Conservation (phyloP, 2,797 vertebrate genomes). For the Notolepis coatsorum region DNA sequence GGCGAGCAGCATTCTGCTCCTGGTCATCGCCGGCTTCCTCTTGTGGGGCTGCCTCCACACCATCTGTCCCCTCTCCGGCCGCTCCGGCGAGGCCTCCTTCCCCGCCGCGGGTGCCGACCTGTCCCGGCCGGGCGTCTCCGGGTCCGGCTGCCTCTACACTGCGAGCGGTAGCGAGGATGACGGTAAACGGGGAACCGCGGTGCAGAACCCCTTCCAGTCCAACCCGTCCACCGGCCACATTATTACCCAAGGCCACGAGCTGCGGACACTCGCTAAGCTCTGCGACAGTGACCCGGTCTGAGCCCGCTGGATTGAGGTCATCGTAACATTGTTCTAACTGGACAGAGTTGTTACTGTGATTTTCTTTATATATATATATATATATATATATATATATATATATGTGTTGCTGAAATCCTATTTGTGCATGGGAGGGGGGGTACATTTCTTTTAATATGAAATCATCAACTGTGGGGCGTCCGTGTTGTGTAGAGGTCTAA, state of each 20-base stretch:
- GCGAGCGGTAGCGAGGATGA: slow-evolving; percentile 51
- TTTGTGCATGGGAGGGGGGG: slow-evolving; percentile 14
- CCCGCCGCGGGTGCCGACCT: slow-evolving; percentile 40
- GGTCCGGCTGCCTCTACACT: slow-evolving; percentile 51
- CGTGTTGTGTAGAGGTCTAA: no score
- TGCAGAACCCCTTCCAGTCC: slow-evolving; percentile 67
- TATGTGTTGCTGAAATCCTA: slow-evolving; percentile 38
- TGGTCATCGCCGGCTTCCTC: slow-evolving; percentile 82
- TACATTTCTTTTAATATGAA: not conserved
- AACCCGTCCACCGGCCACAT: slow-evolving; percentile 26
- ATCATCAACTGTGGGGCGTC: no score
- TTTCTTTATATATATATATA: no score
- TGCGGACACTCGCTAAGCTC: slow-evolving; percentile 53
- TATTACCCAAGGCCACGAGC: slow-evolving; percentile 66
- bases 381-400: no score
- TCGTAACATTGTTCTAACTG: slow-evolving; percentile 35
- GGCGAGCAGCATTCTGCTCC: slow-evolving; percentile 86
- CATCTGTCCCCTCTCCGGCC: slow-evolving; percentile 71
- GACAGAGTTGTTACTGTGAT: slow-evolving; percentile 16
- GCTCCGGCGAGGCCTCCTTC: slow-evolving; percentile 24
- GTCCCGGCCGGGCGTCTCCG: slow-evolving; percentile 23
- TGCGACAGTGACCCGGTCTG: slow-evolving; percentile 54
- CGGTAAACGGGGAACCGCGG: slow-evolving; percentile 62
- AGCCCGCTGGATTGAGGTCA: slow-evolving; percentile 65
- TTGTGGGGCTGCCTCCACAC: slow-evolving; percentile 87